A percentile compares a stretch with the other conserved stretches of the same genome.
These are phyloP conservation scores for Salarias fasciatus DNA, from an alignment of 2,797 vertebrate genomes.

Conservation along the genomic window DNA sequence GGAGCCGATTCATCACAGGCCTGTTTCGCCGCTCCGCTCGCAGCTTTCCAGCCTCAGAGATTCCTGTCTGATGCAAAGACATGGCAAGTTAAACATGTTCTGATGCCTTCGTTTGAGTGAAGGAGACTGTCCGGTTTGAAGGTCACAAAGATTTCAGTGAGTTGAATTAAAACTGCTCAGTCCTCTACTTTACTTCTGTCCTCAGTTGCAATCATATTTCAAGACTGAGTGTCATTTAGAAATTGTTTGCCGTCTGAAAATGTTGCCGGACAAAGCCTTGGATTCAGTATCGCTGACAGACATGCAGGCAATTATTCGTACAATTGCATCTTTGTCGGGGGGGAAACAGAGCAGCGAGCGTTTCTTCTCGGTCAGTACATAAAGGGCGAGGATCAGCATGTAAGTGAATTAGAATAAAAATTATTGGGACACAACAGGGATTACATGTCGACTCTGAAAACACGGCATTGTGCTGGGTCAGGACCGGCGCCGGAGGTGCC, in stretches of 20 bases:
- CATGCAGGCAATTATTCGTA: slow-evolving; percentile 33
- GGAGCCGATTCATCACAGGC: slow-evolving; percentile 6
- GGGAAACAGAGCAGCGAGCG: slow-evolving; percentile 26
- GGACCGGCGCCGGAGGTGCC: slow-evolving; percentile 33
- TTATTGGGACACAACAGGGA: slow-evolving; percentile 39
- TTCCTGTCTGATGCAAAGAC: not conserved
- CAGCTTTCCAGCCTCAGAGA: not conserved
- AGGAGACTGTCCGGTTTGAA: too few species aligned
- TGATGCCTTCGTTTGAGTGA: too few species aligned
- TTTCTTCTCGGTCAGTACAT: slow-evolving; percentile 18
- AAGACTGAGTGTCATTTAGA: not conserved
- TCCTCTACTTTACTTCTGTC: too few species aligned
- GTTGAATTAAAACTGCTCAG: too few species aligned
- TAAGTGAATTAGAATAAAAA: slow-evolving; percentile 34
- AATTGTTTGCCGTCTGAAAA: slow-evolving; percentile 19
- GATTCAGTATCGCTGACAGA: slow-evolving; percentile 23
- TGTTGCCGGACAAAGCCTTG: slow-evolving; percentile 13
- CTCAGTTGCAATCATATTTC: too few species aligned
- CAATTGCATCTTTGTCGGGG: slow-evolving; percentile 45
- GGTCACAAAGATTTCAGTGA: too few species aligned
- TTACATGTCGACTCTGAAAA: slow-evolving; percentile 42
- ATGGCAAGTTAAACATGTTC: not conserved
- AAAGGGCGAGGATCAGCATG: slow-evolving; percentile 30
- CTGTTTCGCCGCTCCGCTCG: not conserved
- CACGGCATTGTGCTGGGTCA: slow-evolving; percentile 31